phyloP scores from a whole-genome alignment of 2,113 vertebrate species.

The Actinemys pallida region DNA sequence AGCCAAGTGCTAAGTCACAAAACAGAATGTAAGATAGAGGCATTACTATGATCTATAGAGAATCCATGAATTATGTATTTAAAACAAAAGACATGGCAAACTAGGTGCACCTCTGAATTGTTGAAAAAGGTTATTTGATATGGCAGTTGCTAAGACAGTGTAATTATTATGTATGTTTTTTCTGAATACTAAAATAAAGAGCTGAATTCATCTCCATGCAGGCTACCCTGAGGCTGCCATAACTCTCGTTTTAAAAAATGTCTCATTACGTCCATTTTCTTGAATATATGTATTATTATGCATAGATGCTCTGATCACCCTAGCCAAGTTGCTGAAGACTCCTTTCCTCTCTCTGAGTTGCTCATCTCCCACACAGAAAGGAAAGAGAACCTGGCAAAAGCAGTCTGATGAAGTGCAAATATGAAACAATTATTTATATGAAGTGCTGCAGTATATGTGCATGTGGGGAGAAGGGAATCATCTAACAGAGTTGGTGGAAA shows the following conservation, averaged over 20 bases:
- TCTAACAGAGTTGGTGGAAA: conserved; percentile 20
- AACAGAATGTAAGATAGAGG: not conserved
- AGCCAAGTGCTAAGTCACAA: conserved; percentile 28
- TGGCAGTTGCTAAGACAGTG: not conserved
- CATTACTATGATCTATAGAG: not conserved
- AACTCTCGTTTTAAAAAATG: not conserved
- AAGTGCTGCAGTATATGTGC: conserved; percentile 5
- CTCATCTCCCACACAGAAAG: not conserved
- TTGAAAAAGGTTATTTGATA: not conserved
- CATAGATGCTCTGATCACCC: not conserved
- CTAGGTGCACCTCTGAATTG: not conserved
- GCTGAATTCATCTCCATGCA: not conserved
- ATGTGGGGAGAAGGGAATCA: conserved; percentile 29
- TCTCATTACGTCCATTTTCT: not conserved
- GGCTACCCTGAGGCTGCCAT: not conserved
- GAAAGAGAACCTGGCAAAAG: not conserved
- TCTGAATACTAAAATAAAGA: not conserved
- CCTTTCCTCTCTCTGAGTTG: not conserved
- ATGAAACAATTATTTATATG: not conserved
- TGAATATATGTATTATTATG: not conserved
- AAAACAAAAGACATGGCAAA: not conserved
- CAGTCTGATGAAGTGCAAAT: not conserved
- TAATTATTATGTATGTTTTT: accelerated
- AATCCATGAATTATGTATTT: not conserved
- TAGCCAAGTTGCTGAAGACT: not conserved